phyloP scores from a whole-genome alignment of 2,113 vertebrate species.

The Cyprinodon tularosa region DNA sequence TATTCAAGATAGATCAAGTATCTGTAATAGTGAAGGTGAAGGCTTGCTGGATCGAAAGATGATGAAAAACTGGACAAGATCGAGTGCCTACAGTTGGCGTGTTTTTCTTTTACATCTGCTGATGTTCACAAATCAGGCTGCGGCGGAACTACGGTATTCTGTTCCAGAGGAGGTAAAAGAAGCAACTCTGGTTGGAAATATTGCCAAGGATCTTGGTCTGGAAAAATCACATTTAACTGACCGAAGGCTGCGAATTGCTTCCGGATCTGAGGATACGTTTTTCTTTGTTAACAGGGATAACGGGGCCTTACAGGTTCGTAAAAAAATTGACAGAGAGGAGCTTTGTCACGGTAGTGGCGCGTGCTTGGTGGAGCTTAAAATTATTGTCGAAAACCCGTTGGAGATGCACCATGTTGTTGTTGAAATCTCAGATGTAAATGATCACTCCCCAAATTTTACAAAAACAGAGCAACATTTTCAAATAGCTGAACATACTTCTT shows the following conservation, averaged over 20 bases:
- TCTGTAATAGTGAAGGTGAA: neutral
- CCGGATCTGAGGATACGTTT: constrained; percentile 52
- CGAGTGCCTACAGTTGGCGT: neutral
- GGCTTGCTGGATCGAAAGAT: neutral
- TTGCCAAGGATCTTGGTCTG: constrained; percentile 78
- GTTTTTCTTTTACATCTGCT: constrained; percentile 16
- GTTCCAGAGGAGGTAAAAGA: constrained; percentile 73
- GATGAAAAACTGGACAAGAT: neutral
- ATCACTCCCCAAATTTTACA: constrained; percentile 77
- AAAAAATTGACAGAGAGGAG: constrained; percentile 76
- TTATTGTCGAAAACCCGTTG: constrained; percentile 74
- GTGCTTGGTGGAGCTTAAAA: constrained; percentile 74
- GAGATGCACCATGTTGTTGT: constrained; percentile 74
- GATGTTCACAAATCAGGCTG: constrained; percentile 20
- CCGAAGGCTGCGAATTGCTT: constrained; percentile 71
- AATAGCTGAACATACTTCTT: constrained; percentile 68
- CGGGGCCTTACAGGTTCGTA: constrained; percentile 64
- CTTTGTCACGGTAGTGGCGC: constrained; percentile 63
- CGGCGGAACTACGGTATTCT: constrained; percentile 71
- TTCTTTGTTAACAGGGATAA: constrained; percentile 72
- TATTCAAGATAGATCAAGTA: too few species aligned
- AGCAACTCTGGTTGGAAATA: constrained; percentile 62
- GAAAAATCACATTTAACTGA: constrained; percentile 48
- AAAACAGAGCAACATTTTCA: constrained; percentile 57
- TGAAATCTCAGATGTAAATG: constrained; percentile 77